phyloP scores from a whole-genome alignment of 2,888 invertebrate species.

The Ptychoptera contaminata region DNA sequence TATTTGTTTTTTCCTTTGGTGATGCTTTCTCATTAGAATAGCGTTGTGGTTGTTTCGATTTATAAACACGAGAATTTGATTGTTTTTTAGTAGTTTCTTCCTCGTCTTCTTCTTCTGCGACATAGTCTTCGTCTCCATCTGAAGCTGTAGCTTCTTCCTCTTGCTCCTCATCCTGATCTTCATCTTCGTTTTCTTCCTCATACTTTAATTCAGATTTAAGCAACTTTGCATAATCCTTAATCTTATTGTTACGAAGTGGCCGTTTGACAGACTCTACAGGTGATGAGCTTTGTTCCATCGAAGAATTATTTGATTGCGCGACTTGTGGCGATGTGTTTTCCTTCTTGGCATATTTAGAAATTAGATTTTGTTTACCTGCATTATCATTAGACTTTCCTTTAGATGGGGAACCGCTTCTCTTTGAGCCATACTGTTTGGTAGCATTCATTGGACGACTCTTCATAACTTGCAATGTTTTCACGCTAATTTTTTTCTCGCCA shows the following conservation, averaged over 20 bases:
- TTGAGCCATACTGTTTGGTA: conserved; percentile 6
- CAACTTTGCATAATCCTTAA: conserved; percentile 5
- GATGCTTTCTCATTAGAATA: no score
- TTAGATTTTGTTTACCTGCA: no score
- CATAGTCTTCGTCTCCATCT: conserved; percentile 17
- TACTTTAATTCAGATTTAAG: conserved; percentile 8
- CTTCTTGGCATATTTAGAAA: no score
- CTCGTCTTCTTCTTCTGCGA: conserved; percentile 18
- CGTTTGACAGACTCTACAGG: conserved; percentile 1
- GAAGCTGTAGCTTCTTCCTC: conserved; percentile 3
- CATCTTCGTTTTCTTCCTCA: conserved; percentile 7
- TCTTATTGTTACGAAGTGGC: background rate
- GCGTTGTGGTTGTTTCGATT: background rate
- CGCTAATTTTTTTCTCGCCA: conserved; percentile 5
- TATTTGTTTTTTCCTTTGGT: background rate
- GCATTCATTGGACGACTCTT: conserved; percentile 1
- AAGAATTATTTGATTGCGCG: no score
- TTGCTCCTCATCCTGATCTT: conserved; percentile 9
- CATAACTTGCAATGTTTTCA: background rate
- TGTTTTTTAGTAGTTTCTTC: conserved; percentile 9
- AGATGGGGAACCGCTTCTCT: conserved; percentile 1
- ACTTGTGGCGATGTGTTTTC: no score
- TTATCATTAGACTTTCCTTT: background rate
- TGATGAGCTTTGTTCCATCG: no score
- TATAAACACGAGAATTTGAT: background rate